Percentiles rank a stretch among this genome's conserved stretches.
These are phyloP conservation scores for Limanda limanda DNA, from an alignment of 2,113 vertebrate species.

Conservation along the genomic window DNA sequence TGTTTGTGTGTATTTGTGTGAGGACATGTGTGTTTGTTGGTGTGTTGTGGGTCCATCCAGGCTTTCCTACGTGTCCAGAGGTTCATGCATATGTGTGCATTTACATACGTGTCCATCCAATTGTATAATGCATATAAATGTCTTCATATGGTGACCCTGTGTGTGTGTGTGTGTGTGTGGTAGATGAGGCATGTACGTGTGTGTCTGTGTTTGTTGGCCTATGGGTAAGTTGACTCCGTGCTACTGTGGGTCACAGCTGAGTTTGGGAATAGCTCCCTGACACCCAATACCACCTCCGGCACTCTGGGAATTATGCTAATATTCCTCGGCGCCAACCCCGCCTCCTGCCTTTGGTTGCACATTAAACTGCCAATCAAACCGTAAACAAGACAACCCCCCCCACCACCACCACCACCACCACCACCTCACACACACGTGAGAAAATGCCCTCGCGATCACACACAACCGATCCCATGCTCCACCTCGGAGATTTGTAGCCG, in stretches of 20 bases:
- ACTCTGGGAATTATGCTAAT: slow-evolving; percentile 82
- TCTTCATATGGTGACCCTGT: neutral
- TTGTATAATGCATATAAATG: neutral
- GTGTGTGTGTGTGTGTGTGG: neutral
- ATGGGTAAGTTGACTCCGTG: slow-evolving; percentile 75
- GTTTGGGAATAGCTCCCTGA: slow-evolving; percentile 81
- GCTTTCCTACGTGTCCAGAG: slow-evolving; percentile 8
- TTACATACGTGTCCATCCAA: neutral
- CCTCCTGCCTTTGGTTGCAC: slow-evolving; percentile 66
- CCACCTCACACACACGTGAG: no score
- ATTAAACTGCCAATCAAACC: slow-evolving; percentile 80
- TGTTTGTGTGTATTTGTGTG: neutral
- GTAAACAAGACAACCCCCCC: slow-evolving; percentile 71
- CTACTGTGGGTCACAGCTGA: slow-evolving; percentile 78
- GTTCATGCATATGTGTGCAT: neutral
- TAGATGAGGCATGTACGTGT: slow-evolving; percentile 15
- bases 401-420: neutral
- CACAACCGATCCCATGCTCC: slow-evolving; percentile 19
- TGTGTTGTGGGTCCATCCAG: neutral
- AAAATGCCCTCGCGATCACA: neutral
- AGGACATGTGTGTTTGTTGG: neutral
- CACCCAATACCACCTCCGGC: slow-evolving; percentile 76
- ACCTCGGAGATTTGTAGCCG: slow-evolving; percentile 46
- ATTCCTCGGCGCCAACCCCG: slow-evolving; percentile 62
- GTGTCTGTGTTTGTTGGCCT: slow-evolving; percentile 48